Base-by-base conservation (phyloP, 2,113 vertebrate species). In the Strigops habroptila region DNA sequence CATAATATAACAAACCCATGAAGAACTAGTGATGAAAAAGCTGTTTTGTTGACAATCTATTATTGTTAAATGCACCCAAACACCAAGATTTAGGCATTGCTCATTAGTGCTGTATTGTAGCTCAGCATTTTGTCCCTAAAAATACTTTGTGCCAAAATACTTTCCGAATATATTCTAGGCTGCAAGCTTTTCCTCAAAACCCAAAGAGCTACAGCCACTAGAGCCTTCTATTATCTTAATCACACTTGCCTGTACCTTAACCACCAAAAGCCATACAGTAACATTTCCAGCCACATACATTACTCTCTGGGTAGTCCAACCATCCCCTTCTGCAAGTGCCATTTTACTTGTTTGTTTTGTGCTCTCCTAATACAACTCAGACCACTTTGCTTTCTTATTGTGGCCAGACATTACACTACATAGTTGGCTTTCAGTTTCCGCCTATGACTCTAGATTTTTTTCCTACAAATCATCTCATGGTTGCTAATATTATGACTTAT, bases 31-130 rank as follows among this genome's bases (percentile, higher is more conserved):
- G 88, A 96, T 77, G 81, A 95, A 95, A 96, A 95, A 76, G 70
- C 52, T 84, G 86, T 31, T 92, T 91, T 95, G 86, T 91, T 95
- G 91, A 87, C 93, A 93, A 92, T 86, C 69, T 91, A 31, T 94
- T 91, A 82, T 93, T 85, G 78, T 92, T 89, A 91, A 87, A 94
- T 18, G 81, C 95, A 96, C 95, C 91, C 95, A 96, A 97, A 96
- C 93, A 94, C 74, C 81, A 89, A 85, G 83, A 95, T 87, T 82
- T 82, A 91, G 83, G 86, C 91, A 82, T 7, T 76, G 70, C 92
- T 96, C 93, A 87, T 96, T 95, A 95, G 92, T 53, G 75, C 62
- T 93, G 28, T 41, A 94, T 96, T 75, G 95, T 59, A 85, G 60
- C 71, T 81, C 83, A 78, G 43, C 67, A 81, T 91, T 92, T 91